These are phyloP conservation scores for Columba guinea DNA, from an alignment of 2,797 vertebrate species.

Conservation along the genomic window DNA sequence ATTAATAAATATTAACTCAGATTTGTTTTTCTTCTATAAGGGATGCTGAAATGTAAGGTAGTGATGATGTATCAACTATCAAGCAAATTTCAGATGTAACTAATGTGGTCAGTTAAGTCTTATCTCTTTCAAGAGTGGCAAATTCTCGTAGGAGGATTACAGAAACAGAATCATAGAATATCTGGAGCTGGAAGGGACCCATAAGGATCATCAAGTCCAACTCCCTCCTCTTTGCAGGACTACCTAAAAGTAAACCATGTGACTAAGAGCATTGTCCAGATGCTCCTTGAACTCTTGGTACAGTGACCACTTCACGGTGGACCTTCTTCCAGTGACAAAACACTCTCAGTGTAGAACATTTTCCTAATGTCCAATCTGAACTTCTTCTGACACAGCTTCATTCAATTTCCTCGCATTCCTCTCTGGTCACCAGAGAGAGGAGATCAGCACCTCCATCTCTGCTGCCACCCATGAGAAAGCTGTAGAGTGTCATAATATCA, in stretches of 20 bases:
- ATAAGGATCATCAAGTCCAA: neutral
- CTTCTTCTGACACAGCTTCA: neutral
- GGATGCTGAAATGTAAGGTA: neutral
- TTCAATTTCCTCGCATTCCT: neutral
- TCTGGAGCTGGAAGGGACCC: neutral
- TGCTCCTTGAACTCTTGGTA: neutral
- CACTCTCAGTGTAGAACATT: neutral
- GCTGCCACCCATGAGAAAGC: neutral
- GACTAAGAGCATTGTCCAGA: neutral
- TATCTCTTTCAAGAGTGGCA: neutral
- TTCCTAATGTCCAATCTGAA: neutral
- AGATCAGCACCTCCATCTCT: neutral
- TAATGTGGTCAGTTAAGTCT: neutral
- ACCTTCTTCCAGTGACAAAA: fast-evolving
- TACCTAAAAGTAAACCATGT: neutral
- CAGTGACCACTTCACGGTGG: neutral
- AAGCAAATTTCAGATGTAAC: neutral
- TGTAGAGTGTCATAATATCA: neutral
- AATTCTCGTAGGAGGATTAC: neutral
- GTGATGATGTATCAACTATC: neutral
- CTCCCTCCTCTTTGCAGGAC: neutral
- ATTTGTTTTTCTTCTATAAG: neutral
- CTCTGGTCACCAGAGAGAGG: neutral
- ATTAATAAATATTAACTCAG: neutral
- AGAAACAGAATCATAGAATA: neutral